phyloP scores from a whole-genome alignment of 2,888 invertebrate species.

The Epiblema foenella region DNA sequence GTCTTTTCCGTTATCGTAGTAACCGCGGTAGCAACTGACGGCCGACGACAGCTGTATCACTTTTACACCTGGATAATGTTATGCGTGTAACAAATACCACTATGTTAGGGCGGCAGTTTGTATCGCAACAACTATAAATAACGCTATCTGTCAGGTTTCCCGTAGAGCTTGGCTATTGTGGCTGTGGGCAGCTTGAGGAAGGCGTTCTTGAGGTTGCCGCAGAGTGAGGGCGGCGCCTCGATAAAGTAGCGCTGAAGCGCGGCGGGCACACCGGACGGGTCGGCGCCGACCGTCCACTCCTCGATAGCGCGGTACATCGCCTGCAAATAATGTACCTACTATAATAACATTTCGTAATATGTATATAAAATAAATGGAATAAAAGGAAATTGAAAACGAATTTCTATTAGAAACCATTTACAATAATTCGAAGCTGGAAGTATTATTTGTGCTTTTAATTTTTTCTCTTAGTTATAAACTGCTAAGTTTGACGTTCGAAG shows the following conservation, averaged over 20 bases:
- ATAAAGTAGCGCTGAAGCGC: constrained; percentile 74
- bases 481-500: too few relatives aligned
- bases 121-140: background rate
- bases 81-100: background rate
- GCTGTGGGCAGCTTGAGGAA: constrained; percentile 67
- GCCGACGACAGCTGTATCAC: too few relatives aligned
- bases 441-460: too few relatives aligned
- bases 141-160: constrained; percentile 49
- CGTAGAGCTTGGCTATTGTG: constrained; percentile 57
- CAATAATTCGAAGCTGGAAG: too few relatives aligned
- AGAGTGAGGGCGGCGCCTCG: constrained; percentile 65
- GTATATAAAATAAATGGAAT: too few relatives aligned
- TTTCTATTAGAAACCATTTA: too few relatives aligned
- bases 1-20: background rate
- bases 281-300: constrained; percentile 87
- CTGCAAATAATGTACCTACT: constrained; percentile 61
- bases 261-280: constrained; percentile 86
- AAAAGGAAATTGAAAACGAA: too few relatives aligned
- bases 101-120: background rate
- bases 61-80: background rate
- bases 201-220: constrained; percentile 70
- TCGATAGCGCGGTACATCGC: constrained; percentile 73
- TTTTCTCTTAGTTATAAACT: too few relatives aligned
- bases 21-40: background rate
- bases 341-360: too few relatives aligned